Percentiles rank a stretch among this genome's conserved stretches.
Conservation (phyloP, 2,888 invertebrate species). For the Willowsia nigromaculata region DNA sequence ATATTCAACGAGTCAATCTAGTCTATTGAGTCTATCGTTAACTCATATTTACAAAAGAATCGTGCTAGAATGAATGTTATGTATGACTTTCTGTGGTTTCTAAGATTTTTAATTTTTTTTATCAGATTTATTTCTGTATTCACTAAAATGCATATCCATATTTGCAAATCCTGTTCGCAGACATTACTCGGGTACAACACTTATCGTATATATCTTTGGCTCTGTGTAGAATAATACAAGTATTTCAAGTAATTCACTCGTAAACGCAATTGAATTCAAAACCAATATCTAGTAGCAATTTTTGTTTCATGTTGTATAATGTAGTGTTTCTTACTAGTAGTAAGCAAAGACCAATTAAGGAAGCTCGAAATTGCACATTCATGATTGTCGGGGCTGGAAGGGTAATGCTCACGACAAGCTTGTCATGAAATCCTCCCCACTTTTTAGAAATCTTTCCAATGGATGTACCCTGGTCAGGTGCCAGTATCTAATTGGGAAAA, state of each 20-base stretch:
- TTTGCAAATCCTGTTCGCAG: background rate
- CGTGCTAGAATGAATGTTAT: no score
- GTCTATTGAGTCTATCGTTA: no score
- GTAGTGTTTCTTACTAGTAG: constrained; percentile 19
- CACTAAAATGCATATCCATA: no score
- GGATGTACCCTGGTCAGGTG: constrained; percentile 13
- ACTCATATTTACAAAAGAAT: no score
- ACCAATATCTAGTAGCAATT: no score
- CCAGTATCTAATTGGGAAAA: constrained; percentile 41
- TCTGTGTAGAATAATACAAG: background rate
- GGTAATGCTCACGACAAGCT: constrained; percentile 6
- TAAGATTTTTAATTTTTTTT: no score
- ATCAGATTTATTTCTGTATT: no score
- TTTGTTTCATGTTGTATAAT: no score
- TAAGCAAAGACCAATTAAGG: constrained; percentile 42
- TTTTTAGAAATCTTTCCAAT: constrained; percentile 52
- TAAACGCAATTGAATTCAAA: no score
- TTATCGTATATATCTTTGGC: background rate
- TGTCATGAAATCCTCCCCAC: constrained; percentile 54
- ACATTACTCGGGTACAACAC: background rate
- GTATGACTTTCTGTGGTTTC: no score
- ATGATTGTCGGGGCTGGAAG: constrained; percentile 6
- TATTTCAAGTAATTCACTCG: no score
- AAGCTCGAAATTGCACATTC: constrained; percentile 28
- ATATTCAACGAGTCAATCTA: no score